Evolutionary conservation across 2,797 vertebrate species (phyloP).

Genomic region (Sebastes ruberrimus): DNA sequence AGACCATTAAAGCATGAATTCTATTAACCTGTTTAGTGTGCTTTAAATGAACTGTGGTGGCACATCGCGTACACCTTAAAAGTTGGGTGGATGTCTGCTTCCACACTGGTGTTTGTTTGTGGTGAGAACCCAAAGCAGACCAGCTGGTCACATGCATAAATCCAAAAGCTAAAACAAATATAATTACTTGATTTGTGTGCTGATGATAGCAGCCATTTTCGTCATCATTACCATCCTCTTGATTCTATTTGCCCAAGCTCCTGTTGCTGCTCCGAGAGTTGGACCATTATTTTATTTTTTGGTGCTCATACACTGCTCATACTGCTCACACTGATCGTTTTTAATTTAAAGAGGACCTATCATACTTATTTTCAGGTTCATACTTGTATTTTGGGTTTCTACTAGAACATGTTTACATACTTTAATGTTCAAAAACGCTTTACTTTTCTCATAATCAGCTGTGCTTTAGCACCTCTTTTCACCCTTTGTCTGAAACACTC

Average conservation of each 20-base stretch:
- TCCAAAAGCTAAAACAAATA: background rate
- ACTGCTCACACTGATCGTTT: accelerated
- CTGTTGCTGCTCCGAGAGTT: background rate
- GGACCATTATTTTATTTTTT: background rate
- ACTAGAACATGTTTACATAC: background rate
- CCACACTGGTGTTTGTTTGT: background rate
- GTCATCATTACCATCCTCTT: background rate
- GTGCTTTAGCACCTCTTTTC: background rate
- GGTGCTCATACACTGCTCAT: background rate
- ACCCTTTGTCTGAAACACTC: background rate
- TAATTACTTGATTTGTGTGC: background rate
- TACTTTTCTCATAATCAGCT: too few relatives aligned
- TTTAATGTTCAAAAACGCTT: background rate
- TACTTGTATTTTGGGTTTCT: background rate
- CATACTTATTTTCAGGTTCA: accelerated
- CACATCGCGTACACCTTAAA: background rate
- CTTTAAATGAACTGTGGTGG: background rate
- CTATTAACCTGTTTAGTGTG: background rate
- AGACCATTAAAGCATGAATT: background rate
- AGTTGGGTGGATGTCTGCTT: background rate
- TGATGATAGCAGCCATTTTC: background rate
- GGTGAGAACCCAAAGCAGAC: background rate
- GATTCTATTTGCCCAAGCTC: background rate
- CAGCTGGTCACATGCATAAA: background rate
- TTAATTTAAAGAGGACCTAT: background rate